Evolutionary conservation across 2,888 invertebrate species (phyloP), one percentile per base, ranked within the genome.

Genomic region (Polydrusus cervinus): DNA sequence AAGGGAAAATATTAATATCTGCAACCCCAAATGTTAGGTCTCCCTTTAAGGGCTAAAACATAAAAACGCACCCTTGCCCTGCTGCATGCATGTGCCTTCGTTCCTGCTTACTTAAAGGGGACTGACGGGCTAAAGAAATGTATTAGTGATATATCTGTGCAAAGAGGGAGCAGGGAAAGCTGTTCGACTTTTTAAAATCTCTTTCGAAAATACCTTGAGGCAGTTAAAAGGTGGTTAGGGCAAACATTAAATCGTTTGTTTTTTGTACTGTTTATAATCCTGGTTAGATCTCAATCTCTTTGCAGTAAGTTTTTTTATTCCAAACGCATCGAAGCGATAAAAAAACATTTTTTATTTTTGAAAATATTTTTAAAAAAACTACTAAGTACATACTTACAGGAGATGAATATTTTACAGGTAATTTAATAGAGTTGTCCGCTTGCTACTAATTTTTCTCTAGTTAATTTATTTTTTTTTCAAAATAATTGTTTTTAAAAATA

Each of bases 1-100:
- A 76, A 76, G 76, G 72, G 76, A 76, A 73, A 69, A 73, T 73
- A 76, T 76, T 76, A 76, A 76, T 76, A 76, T 76, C 72, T 53
- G 18, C 43, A 18, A 43, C 72, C 70, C 65, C 61, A 49, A 76
- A 73, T 40, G 76, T 65, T 65, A 53, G 65, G 47, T 72, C 69
- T 69, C 72, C 76, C 76, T 76, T 76, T 73, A 76, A 73, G 73
- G 76, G 61, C 65, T 65, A 53, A 69, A 76, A 76, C 73, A 60
- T 62, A 76, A 76, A 76, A 76, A 76, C 69, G 76, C 73, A 76
- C 76, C 76, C 76, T 76, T 76, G 73, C 76, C 76, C 73, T 73
- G 73, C 76, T 73, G 72, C 76, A 76, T 76, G 76, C 76, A 70
- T 76, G 76, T 76, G 76, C 70, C 60, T 72, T 64, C 71, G 76